These are phyloP conservation scores for Chelonus insularis DNA, from an alignment of 1,140 invertebrate genomes.

Conservation along the genomic window DNA sequence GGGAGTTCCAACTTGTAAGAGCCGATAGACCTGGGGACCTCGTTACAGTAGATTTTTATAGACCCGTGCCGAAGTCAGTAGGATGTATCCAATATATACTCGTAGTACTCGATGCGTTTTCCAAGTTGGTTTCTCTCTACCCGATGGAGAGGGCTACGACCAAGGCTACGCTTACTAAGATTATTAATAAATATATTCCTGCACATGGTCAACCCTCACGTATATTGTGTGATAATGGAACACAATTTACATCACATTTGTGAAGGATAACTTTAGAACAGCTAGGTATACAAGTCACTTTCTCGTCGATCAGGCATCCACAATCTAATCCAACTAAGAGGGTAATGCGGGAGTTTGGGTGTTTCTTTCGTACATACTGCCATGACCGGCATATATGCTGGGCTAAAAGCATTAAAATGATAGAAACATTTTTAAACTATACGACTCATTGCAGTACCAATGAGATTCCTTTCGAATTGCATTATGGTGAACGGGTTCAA, in stretches of 20 bases:
- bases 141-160: neutral
- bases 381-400: constrained; percentile 8
- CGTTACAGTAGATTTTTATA: neutral
- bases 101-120: neutral
- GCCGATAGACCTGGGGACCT: neutral
- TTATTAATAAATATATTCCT: neutral
- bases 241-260: neutral
- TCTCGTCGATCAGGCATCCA: neutral
- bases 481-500: constrained; percentile 13
- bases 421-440: constrained; percentile 22
- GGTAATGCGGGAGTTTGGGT: neutral
- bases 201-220: neutral
- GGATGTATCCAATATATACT: neutral
- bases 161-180: neutral
- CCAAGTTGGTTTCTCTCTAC: neutral
- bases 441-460: constrained; percentile 11
- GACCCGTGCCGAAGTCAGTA: neutral
- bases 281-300: neutral
- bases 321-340: constrained; percentile 4
- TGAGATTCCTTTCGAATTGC: constrained; percentile 19
- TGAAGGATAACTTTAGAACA: neutral
- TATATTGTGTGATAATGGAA: neutral
- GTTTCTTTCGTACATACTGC: neutral
- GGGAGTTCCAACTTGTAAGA: too few relatives aligned
- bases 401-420: constrained; percentile 7